phyloP scores from a whole-genome alignment of 1,140 invertebrate species.

The Camponotus pennsylvanicus region DNA sequence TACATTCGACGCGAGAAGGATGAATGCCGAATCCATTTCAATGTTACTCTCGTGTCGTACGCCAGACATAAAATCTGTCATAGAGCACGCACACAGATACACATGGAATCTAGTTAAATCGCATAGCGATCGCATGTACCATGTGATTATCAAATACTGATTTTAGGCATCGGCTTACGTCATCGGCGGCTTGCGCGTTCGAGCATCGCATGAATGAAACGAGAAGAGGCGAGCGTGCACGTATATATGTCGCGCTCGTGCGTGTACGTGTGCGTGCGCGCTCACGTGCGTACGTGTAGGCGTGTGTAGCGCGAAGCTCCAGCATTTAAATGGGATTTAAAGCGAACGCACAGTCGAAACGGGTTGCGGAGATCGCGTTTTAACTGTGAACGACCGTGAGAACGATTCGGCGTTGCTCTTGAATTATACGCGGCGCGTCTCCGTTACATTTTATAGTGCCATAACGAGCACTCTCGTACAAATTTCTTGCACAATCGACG shows the following conservation, averaged over 20 bases:
- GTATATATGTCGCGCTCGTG: not conserved
- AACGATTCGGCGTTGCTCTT: slow-evolving; percentile 37
- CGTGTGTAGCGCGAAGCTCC: slow-evolving; percentile 45
- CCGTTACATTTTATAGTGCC: not conserved
- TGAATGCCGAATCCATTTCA: slow-evolving; percentile 13
- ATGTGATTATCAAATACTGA: slow-evolving; percentile 64
- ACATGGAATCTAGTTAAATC: slow-evolving; percentile 48
- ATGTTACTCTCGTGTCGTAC: slow-evolving; percentile 17
- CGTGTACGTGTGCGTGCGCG: not conserved
- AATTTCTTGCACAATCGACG: not conserved
- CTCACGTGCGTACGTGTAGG: not conserved
- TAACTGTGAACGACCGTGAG: slow-evolving; percentile 74
- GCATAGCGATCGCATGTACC: slow-evolving; percentile 48
- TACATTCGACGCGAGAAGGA: not conserved
- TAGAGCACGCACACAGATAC: slow-evolving; percentile 13
- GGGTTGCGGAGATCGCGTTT: slow-evolving; percentile 77
- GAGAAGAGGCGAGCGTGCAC: slow-evolving; percentile 3
- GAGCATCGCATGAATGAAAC: slow-evolving; percentile 69
- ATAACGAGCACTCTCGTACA: not conserved
- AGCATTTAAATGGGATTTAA: slow-evolving; percentile 78
- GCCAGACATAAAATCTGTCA: slow-evolving; percentile 29
- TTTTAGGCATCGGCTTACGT: slow-evolving; percentile 65
- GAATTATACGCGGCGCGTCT: not conserved
- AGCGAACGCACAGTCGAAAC: slow-evolving; percentile 71
- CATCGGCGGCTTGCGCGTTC: slow-evolving; percentile 46